phyloP scores from a whole-genome alignment of 2,888 invertebrate genomes.

The Panzeria rudis region DNA sequence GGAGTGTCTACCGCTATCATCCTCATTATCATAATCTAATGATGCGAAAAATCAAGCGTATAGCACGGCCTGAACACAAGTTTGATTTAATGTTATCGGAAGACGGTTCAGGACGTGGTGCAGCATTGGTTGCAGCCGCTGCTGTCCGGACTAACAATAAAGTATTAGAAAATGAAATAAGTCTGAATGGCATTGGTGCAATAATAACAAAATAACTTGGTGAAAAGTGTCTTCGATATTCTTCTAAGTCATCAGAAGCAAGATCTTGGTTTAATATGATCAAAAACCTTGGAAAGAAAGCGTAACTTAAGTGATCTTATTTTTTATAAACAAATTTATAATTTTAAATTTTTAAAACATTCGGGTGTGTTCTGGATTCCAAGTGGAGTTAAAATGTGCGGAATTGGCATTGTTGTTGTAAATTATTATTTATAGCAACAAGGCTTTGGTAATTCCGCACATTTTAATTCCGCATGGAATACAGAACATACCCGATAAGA shows the following conservation, averaged over 20 bases:
- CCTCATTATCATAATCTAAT: constrained; percentile 86
- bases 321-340: too few species aligned
- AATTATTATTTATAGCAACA: too few species aligned
- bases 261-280: not conserved
- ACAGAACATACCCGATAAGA: too few species aligned
- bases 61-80: constrained; percentile 84
- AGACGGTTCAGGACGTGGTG: constrained; percentile 93
- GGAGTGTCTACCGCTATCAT: constrained; percentile 91
- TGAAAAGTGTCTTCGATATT: not conserved
- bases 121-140: constrained; percentile 90
- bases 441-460: too few species aligned
- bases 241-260: not conserved
- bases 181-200: not conserved
- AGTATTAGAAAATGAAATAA: not conserved
- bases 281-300: not conserved
- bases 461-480: too few species aligned
- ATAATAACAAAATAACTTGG: not conserved
- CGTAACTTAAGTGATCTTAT: too few species aligned
- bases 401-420: too few species aligned
- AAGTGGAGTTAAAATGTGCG: too few species aligned
- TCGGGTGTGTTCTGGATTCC: too few species aligned
- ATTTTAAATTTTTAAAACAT: too few species aligned
- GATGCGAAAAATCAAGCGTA: constrained; percentile 86
- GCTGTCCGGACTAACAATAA: constrained; percentile 81
- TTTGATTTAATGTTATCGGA: constrained; percentile 86